phyloP scores from a whole-genome alignment of 2,888 invertebrate genomes.

The Chloroclystis v-ata region DNA sequence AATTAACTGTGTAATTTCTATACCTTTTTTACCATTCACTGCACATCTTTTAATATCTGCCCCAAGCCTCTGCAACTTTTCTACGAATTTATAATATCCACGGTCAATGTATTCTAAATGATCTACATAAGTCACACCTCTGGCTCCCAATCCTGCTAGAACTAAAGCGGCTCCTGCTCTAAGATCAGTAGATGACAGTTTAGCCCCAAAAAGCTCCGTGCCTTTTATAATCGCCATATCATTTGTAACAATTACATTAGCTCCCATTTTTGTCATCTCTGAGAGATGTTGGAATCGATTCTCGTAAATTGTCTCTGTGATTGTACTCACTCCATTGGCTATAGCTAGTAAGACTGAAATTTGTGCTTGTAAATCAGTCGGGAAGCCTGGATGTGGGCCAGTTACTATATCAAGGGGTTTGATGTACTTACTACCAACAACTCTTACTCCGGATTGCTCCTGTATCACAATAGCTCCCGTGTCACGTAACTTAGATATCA shows the following conservation, averaged over 20 bases:
- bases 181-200: conserved; percentile 14
- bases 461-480: conserved; percentile 13
- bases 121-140: conserved; percentile 11
- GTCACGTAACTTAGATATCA: conserved; percentile 13
- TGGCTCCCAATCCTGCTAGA: conserved; percentile 13
- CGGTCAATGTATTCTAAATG: conserved; percentile 19
- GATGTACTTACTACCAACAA: conserved; percentile 14
- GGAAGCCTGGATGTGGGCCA: conserved; percentile 18
- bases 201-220: conserved; percentile 1
- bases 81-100: conserved; percentile 20
- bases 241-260: conserved; percentile 3
- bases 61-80: conserved; percentile 11
- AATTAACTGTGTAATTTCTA: not conserved
- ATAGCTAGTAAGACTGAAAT: conserved; percentile 9
- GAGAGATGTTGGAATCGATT: conserved; percentile 19
- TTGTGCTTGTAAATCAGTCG: conserved; percentile 22
- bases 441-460: conserved; percentile 15
- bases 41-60: conserved; percentile 7
- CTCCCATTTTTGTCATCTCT: conserved; percentile 16
- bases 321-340: conserved; percentile 12
- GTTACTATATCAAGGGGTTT: conserved; percentile 13
- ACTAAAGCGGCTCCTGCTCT: conserved; percentile 20
- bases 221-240: conserved; percentile 12
- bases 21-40: not conserved
- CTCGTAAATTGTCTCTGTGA: conserved; percentile 19